Percentiles rank a stretch among this genome's conserved stretches.
phyloP scores from a whole-genome alignment of 2,888 invertebrate genomes.

The Drosophila affinis region DNA sequence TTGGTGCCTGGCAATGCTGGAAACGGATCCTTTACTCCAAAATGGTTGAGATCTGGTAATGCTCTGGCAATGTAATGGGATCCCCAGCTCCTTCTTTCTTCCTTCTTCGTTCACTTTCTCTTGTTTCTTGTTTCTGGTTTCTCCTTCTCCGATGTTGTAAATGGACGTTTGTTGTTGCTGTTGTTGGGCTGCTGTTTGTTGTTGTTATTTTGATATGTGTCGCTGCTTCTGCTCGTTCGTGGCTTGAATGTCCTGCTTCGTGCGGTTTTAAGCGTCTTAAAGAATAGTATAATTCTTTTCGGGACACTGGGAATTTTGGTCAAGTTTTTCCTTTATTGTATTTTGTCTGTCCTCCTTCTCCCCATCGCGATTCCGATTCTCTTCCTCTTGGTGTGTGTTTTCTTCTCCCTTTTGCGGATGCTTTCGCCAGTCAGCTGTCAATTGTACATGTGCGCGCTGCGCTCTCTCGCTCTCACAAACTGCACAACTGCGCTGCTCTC shows the following conservation, averaged over 20 bases:
- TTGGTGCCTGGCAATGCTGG: constrained; percentile 53
- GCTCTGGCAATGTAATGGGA: background rate
- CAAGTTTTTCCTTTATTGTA: constrained; percentile 30
- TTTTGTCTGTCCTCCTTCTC: constrained; percentile 32
- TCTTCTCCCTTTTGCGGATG: constrained; percentile 35
- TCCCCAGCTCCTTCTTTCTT: constrained; percentile 7
- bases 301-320: constrained; percentile 1
- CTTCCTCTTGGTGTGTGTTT: constrained; percentile 11
- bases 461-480: constrained; percentile 31
- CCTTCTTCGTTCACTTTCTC: background rate
- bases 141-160: constrained; percentile 49
- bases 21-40: constrained; percentile 23
- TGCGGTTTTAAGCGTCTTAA: background rate
- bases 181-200: constrained; percentile 26
- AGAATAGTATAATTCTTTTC: background rate
- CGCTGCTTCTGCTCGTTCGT: constrained; percentile 9
- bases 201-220: constrained; percentile 60
- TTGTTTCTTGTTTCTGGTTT: constrained; percentile 33
- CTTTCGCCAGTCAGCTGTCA: constrained; percentile 70
- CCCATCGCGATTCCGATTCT: constrained; percentile 5
- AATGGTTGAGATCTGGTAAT: background rate
- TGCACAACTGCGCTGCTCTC: constrained; percentile 22
- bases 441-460: constrained; percentile 66
- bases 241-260: constrained; percentile 3
- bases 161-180: constrained; percentile 66